Evolutionary conservation across 2,113 vertebrate genomes (phyloP).

Genomic region (Phalacrocorax carbo): DNA sequence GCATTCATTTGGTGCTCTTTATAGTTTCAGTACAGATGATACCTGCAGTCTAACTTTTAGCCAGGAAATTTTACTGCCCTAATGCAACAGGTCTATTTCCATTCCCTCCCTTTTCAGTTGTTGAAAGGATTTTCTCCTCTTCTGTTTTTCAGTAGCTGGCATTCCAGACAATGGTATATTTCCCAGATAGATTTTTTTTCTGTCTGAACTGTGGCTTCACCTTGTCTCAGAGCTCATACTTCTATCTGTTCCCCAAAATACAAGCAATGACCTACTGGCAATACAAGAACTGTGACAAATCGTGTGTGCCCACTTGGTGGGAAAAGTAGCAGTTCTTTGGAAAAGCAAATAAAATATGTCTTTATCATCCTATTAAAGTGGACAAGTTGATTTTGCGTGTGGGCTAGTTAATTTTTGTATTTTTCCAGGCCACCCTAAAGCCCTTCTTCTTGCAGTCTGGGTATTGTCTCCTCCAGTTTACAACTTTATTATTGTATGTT

Average conservation of each 20-base stretch:
- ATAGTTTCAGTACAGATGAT: background rate
- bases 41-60: background rate
- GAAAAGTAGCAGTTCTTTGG: background rate
- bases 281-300: background rate
- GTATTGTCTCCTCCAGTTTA: slow-evolving; percentile 65
- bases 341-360: slow-evolving; percentile 1
- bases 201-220: background rate
- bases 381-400: background rate
- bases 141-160: background rate
- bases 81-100: background rate
- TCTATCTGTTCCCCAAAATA: background rate
- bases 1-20: background rate
- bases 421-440: background rate
- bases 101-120: background rate
- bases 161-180: background rate
- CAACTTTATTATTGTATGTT: slow-evolving; percentile 64
- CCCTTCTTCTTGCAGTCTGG: slow-evolving; percentile 38
- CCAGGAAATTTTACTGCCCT: background rate
- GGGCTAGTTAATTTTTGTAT: background rate
- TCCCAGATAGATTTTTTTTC: background rate
- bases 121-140: background rate
- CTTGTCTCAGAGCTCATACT: background rate
- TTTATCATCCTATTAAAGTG: background rate
- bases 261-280: background rate
- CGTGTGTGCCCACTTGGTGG: background rate